Base-by-base conservation (phyloP, 2,113 vertebrate species). In the Antidorcas marsupialis region DNA sequence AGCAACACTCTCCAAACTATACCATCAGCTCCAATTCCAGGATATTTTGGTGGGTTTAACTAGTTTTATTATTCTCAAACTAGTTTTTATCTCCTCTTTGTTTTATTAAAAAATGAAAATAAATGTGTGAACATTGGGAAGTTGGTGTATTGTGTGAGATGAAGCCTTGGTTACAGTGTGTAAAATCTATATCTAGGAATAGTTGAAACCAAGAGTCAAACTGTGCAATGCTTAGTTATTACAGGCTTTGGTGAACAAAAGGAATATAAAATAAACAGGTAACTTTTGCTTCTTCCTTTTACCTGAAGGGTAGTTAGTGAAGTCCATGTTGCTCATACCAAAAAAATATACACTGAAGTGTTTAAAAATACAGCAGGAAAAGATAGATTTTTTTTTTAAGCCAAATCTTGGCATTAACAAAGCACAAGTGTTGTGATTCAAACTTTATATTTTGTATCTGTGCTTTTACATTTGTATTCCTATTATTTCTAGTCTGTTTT, bases 91-190 rank as follows among this genome's bases (percentile, higher is more conserved):
- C 53, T 92, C 50, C 47, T 71, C 74, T 92, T 87, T 36, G 36
- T 91, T 88, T 89, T 74, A 94, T 93, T 96, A 74, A 92, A 81
- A 97, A 91, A 78, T 87, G 62, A 89, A 95, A 89, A 79, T 53
- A 89, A 82, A 53, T 55, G 36, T 50, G 50, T 89, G 78, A 92
- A 92, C 71, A 39, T 83, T 86, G 89, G 93, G 47, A 92, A 30
- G 52, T 57, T 93, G 83, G 14, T 36, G 9, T 81, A 33, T 79
- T 50, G 85, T 78, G 30, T 88, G 76, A 83, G 19, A n/a, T 95
- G 39, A 92, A 92, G 74, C 74, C 27, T 79, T 92, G 74, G 85
- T 79, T 91, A 62, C 71, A 25, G 59, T 55, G 19, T 85, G 23
- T 74, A 28, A 89, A 90, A 47, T 81, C 53, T 45, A 3, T 25